Conservation (phyloP, 2,888 invertebrate genomes). For the Ophonus ardosiacus region DNA sequence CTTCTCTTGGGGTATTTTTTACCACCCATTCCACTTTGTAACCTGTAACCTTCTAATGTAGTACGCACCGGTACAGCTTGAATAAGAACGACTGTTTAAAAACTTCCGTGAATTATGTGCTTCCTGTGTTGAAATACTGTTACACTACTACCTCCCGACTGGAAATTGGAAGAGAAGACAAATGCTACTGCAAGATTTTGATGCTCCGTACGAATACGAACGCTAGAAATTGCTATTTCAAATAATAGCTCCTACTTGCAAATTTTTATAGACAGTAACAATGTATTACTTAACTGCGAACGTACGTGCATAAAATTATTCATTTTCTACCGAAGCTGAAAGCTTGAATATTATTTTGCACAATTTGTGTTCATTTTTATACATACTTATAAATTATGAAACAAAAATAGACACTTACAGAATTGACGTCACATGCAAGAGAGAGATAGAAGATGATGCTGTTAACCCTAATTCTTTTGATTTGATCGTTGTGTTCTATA, state of each 20-base stretch:
- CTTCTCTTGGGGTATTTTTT: conserved; percentile 7
- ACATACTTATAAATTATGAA: too few relatives aligned
- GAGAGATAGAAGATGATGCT: too few relatives aligned
- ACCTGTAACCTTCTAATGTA: conserved; percentile 3
- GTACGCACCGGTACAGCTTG: conserved; percentile 62
- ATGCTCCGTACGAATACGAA: background rate
- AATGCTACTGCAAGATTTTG: background rate
- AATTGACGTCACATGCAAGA: too few relatives aligned
- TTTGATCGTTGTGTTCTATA: too few relatives aligned
- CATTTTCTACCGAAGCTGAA: background rate
- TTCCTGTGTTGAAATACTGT: conserved; percentile 33
- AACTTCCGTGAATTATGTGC: conserved; percentile 64
- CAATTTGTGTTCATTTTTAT: background rate
- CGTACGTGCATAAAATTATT: background rate
- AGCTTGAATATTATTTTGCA: background rate
- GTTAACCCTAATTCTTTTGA: too few relatives aligned
- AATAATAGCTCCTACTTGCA: background rate
- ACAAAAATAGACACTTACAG: too few relatives aligned
- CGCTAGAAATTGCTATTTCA: background rate
- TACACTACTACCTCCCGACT: background rate
- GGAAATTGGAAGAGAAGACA: background rate
- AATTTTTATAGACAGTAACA: background rate
- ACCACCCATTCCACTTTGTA: conserved; percentile 1
- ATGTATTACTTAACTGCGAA: background rate
- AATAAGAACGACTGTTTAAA: conserved; percentile 65